Evolutionary conservation across 1,140 invertebrate genomes (phyloP).

Genomic region (Stegodyphus mimosarum): DNA sequence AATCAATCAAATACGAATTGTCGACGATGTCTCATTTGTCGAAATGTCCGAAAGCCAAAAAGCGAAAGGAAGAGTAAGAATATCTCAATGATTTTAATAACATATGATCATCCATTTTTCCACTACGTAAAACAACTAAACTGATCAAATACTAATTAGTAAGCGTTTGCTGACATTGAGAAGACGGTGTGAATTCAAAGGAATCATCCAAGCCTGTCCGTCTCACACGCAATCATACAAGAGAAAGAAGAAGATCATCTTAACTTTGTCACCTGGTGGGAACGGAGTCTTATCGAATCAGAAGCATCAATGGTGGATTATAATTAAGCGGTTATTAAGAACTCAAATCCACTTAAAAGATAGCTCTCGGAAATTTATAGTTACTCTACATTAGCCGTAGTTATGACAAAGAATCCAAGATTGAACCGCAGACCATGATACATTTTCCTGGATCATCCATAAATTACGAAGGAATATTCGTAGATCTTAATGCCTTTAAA

Average conservation of each 20-base stretch:
- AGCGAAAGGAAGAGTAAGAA: too few relatives aligned
- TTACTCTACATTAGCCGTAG: constrained; percentile 48
- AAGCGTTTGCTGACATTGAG: not conserved
- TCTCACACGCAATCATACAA: constrained; percentile 45
- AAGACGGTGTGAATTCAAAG: constrained; percentile 37
- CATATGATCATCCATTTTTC: constrained; percentile 37
- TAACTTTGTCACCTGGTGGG: constrained; percentile 42
- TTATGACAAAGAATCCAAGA: constrained; percentile 40
- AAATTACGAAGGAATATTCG: not conserved
- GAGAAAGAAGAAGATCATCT: not conserved
- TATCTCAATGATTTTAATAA: constrained; percentile 23
- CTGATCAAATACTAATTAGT: constrained; percentile 7
- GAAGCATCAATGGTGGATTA: constrained; percentile 28
- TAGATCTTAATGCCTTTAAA: not conserved
- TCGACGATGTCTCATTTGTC: too few relatives aligned
- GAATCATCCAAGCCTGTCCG: constrained; percentile 18
- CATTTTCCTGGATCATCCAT: not conserved
- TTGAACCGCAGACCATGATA: constrained; percentile 3
- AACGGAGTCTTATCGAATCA: constrained; percentile 20
- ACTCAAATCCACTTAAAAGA: constrained; percentile 16
- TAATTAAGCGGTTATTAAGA: constrained; percentile 54
- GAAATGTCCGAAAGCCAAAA: too few relatives aligned
- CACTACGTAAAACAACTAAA: constrained; percentile 26
- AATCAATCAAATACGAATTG: too few relatives aligned
- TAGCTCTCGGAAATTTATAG: constrained; percentile 36